These are phyloP conservation scores for Margaritifera margaritifera DNA, from an alignment of 2,888 invertebrate species.

Conservation along the genomic window DNA sequence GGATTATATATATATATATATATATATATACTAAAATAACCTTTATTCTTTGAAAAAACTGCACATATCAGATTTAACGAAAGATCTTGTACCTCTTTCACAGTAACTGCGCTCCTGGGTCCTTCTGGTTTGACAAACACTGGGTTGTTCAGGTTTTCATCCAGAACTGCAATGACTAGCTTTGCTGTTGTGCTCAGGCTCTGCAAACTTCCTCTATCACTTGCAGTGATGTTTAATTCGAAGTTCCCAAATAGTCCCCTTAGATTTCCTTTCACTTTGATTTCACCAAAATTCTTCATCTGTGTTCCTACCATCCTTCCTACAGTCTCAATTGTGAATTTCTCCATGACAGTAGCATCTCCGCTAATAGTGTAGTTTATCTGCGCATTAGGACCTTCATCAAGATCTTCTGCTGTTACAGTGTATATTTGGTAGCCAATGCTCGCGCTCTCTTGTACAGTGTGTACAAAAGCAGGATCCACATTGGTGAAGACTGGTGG, in stretches of 20 bases:
- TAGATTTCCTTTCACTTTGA: slow-evolving; percentile 83
- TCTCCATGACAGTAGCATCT: slow-evolving; percentile 80
- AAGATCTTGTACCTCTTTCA: slow-evolving; percentile 30
- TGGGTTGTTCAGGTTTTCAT: slow-evolving; percentile 93
- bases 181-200: slow-evolving; percentile 17
- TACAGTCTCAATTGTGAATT: slow-evolving; percentile 91
- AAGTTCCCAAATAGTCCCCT: slow-evolving; percentile 87
- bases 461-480: slow-evolving; percentile 22
- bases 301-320: slow-evolving; percentile 52
- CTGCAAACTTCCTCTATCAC: slow-evolving; percentile 82
- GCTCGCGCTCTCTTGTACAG: slow-evolving; percentile 48
- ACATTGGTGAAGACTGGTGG: slow-evolving; percentile 79
- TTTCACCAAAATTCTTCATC: slow-evolving; percentile 63
- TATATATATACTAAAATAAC: no score
- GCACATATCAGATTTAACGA: no score
- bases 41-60: no score
- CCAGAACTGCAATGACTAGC: slow-evolving; percentile 70
- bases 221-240: slow-evolving; percentile 84
- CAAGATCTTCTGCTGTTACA: slow-evolving; percentile 53
- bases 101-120: slow-evolving; percentile 28
- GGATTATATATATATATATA: no score
- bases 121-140: slow-evolving; percentile 42
- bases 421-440: slow-evolving; percentile 44
- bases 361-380: slow-evolving; percentile 47
- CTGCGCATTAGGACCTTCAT: slow-evolving; percentile 50